Evolutionary conservation across 30 jellyfish, hydroid and myxozoan species (phyloP).

Genomic region (Cassiopea andromeda): DNA sequence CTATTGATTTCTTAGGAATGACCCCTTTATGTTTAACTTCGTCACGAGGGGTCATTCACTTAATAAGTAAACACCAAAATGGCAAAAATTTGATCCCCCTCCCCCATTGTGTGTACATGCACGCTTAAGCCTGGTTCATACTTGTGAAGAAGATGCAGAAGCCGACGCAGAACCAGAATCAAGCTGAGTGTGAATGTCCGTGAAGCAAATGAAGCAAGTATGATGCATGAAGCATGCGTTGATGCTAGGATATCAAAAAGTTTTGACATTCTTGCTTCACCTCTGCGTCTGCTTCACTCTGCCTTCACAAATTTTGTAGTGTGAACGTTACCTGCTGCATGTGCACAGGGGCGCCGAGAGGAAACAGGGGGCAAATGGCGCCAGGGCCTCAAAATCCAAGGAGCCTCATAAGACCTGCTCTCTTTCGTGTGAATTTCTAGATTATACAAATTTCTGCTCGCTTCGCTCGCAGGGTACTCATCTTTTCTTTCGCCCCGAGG

Average conservation of each 20-base stretch:
- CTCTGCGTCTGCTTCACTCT: not conserved
- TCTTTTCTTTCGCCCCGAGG: too few relatives aligned
- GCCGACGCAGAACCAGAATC: slow-evolving; percentile 1
- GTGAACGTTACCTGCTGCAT: not conserved
- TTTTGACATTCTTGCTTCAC: not conserved
- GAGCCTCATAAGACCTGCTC: too few relatives aligned
- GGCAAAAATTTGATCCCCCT: too few relatives aligned
- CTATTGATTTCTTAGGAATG: too few relatives aligned
- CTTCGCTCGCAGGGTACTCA: too few relatives aligned
- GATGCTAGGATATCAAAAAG: not conserved
- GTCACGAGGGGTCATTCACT: too few relatives aligned
- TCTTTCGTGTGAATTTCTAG: too few relatives aligned
- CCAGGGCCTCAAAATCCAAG: too few relatives aligned
- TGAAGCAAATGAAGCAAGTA: slow-evolving; percentile 4
- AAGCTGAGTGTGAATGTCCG: not conserved
- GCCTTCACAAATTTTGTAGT: not conserved
- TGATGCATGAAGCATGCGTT: slow-evolving; percentile 12
- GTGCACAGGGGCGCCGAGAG: not conserved
- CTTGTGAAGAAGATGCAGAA: not conserved
- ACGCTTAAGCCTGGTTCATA: slow-evolving; percentile 16
- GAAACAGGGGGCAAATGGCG: too few relatives aligned
- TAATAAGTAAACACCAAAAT: too few relatives aligned
- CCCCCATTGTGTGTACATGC: not conserved
- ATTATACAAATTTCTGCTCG: too few relatives aligned
- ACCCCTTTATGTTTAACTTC: too few relatives aligned